Base-by-base conservation (phyloP, 2,797 vertebrate species). In the Enteromius mattozi region DNA sequence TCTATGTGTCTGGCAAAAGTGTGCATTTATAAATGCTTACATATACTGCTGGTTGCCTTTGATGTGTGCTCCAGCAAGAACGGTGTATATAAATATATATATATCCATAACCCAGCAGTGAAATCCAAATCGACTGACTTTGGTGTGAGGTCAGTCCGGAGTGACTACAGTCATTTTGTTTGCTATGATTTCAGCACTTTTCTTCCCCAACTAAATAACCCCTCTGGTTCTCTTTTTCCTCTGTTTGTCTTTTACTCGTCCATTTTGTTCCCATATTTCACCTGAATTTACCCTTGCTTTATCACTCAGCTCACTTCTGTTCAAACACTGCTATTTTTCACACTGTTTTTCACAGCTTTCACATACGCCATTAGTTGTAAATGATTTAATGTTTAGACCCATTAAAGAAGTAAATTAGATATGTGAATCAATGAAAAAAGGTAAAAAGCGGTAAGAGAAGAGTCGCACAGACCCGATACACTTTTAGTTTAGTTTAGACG, bases 121-220 rank as follows among this genome's bases (percentile, higher is more conserved):
- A 89, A 87, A 87, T 87, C 75, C 75, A 89, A 89, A 87, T 84
- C 82, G 63, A 81, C 74, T 87, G 86, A 84, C 83, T 88, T 88
- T 87, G 84, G 35, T 76, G 59, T 27, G 72, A 87, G 84, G 88
- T 87, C 88, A 86, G 42, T 6, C 42, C 33, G 1, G 49, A 51
- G 59, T 76, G 75, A 63, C 51, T 81, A 54, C 63, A 71, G 81
- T 85, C 35, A 61, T 71, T 74, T 81, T 79, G 70, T 85, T 83
- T 81, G 54, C 74, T 49, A 84, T 85, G 78, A 85, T 83, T 87
- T 86, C 88, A 88, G 84, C 86, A 87, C 77, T 86, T 88, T 88
- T 78, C 27, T 0, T 12, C 12, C 42, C 30, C 65, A 80, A 65
- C 65, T 72, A 79, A 81, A 84, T 83, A 83, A 87, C 81, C 81